Evolutionary conservation across 2,888 invertebrate genomes (phyloP).

Genomic region (Salticus scenicus): DNA sequence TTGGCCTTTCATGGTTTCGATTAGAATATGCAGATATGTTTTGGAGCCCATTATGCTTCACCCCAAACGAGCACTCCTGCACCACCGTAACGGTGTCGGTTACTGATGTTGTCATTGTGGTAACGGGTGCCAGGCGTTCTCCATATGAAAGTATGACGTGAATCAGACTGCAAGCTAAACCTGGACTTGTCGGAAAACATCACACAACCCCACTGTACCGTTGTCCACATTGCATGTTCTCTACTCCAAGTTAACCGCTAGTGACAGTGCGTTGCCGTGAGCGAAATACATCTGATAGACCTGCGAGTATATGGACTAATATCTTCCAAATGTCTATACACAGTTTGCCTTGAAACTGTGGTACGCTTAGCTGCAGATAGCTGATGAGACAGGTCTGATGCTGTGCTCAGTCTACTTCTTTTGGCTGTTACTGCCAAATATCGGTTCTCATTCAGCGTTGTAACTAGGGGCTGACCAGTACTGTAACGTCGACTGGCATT

Average conservation of each 20-base stretch:
- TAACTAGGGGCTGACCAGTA: neutral
- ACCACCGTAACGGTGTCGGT: slow-evolving; percentile 15
- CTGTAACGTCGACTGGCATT: slow-evolving; percentile 19
- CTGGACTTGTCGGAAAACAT: slow-evolving; percentile 12
- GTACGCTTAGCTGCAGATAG: slow-evolving; percentile 22
- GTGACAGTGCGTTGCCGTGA: slow-evolving; percentile 24
- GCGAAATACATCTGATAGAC: slow-evolving; percentile 19
- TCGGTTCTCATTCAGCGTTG: slow-evolving; percentile 23
- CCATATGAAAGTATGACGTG: slow-evolving; percentile 4
- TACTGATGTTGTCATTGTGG: slow-evolving; percentile 10
- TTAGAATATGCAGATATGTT: slow-evolving; percentile 23
- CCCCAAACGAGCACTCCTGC: slow-evolving; percentile 25
- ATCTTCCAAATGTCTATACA: slow-evolving; percentile 16
- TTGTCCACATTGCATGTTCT: slow-evolving; percentile 15
- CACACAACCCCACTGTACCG: slow-evolving; percentile 10
- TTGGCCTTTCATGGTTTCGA: slow-evolving; percentile 3
- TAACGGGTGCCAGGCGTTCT: slow-evolving; percentile 18
- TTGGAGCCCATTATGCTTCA: slow-evolving; percentile 15
- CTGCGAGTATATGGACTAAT: slow-evolving; percentile 24
- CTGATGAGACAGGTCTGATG: slow-evolving; percentile 28
- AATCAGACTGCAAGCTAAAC: slow-evolving; percentile 20
- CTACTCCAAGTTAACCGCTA: slow-evolving; percentile 3
- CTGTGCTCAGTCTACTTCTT: slow-evolving; percentile 17
- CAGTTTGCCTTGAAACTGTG: slow-evolving; percentile 25
- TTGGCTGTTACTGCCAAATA: slow-evolving; percentile 32